These are phyloP conservation scores for Stomatorhinus ivindoensis DNA, from an alignment of 2,113 vertebrate genomes.

Conservation along the genomic window DNA sequence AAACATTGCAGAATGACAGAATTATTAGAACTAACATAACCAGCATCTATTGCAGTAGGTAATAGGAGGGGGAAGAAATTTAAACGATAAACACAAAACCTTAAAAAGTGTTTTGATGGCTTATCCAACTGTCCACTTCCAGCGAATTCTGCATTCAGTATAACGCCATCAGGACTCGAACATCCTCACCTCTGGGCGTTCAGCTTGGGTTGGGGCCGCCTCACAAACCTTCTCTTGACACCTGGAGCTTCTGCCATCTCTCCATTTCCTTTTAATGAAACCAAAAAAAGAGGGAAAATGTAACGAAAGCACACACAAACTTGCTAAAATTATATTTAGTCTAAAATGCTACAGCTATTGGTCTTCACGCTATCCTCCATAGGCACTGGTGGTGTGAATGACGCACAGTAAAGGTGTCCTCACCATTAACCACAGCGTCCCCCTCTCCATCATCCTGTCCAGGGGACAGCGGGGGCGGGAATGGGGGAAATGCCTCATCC, in stretches of 20 bases:
- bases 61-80: neutral
- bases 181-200: conserved; percentile 74
- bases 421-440: conserved; percentile 50
- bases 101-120: neutral
- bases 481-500: conserved; percentile 75
- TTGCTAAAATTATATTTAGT: neutral
- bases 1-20: neutral
- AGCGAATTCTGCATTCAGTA: neutral
- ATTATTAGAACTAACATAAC: neutral
- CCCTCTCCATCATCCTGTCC: conserved; percentile 50
- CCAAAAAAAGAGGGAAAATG: neutral
- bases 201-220: conserved; percentile 76
- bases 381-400: neutral
- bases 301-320: neutral
- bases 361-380: neutral
- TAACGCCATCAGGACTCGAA: neutral
- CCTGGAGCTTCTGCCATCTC: conserved; percentile 63
- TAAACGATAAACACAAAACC: neutral
- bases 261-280: conserved; percentile 45
- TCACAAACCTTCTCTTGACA: conserved; percentile 61
- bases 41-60: neutral
- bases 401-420: conserved; percentile 32
- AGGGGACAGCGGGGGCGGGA: conserved; percentile 78
- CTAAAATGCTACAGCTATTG: neutral
- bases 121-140: neutral